These are phyloP conservation scores for Paragorgia papillata DNA, from an alignment of 92 coral and sea anemone species.

Conservation along the genomic window DNA sequence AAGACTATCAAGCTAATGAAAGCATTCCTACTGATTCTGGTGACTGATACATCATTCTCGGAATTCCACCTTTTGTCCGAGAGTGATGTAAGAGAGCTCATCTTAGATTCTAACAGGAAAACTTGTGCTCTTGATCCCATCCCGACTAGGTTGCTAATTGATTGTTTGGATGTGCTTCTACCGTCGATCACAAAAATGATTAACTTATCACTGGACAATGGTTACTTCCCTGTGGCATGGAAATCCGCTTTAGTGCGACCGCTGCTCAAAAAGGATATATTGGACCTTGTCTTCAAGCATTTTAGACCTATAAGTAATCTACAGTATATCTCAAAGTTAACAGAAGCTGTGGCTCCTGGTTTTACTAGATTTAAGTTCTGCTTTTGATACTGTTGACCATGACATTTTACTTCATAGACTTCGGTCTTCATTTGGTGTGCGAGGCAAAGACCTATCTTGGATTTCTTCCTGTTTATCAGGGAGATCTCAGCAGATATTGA, in stretches of 20 bases:
- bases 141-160: not conserved
- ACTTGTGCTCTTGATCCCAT: too few relatives aligned
- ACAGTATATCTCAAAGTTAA: constrained; percentile 24
- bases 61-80: constrained; percentile 24
- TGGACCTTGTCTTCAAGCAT: constrained; percentile 17
- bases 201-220: not conserved
- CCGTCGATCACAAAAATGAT: constrained; percentile 9
- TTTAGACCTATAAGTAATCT: constrained; percentile 17
- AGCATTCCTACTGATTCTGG: not conserved
- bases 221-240: constrained; percentile 19
- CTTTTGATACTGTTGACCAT: too few relatives aligned
- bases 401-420: too few relatives aligned
- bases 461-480: too few relatives aligned
- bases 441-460: too few relatives aligned
- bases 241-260: constrained; percentile 4
- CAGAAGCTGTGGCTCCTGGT: constrained; percentile 18
- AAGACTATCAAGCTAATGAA: too few relatives aligned
- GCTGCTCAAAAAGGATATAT: not conserved
- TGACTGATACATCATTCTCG: constrained; percentile 18
- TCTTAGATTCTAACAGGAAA: not conserved
- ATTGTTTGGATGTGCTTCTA: not conserved
- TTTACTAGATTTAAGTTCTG: too few relatives aligned
- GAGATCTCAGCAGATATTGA: too few relatives aligned
- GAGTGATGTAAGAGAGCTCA: constrained; percentile 4
- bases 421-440: too few relatives aligned